phyloP scores from a whole-genome alignment of 2,797 vertebrate species.

The Eurystomus glaucurus region DNA sequence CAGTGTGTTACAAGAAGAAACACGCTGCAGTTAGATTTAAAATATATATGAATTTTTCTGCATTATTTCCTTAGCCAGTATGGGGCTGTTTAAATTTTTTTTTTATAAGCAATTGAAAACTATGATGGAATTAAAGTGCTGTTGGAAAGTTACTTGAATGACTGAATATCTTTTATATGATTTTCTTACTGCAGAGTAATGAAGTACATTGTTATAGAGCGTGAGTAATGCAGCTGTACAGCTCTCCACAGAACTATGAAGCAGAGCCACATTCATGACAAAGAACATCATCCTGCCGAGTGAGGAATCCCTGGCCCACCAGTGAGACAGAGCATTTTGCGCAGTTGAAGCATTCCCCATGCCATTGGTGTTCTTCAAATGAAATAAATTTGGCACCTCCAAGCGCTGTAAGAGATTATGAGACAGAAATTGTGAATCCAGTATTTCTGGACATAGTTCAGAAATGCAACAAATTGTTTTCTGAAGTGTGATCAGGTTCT shows the following conservation, averaged over 20 bases:
- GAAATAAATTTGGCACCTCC: constrained; percentile 93
- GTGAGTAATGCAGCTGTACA: background rate
- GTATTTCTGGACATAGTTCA: background rate
- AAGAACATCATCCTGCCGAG: constrained; percentile 88
- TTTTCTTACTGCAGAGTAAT: background rate
- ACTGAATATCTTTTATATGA: background rate
- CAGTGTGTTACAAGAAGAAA: constrained; percentile 76
- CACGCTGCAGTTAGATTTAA: background rate
- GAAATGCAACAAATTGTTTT: background rate
- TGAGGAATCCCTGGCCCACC: constrained; percentile 93
- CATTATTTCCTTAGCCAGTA: background rate
- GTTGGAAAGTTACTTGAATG: background rate
- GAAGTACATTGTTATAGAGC: background rate
- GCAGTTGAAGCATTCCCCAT: constrained; percentile 94
- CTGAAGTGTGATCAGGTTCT: background rate
- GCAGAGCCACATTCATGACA: constrained; percentile 91
- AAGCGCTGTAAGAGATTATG: constrained; percentile 85
- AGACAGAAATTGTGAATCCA: background rate
- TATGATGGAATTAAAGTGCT: background rate
- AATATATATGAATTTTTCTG: background rate
- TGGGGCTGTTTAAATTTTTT: background rate
- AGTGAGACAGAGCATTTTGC: constrained; percentile 88
- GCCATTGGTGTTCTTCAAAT: constrained; percentile 97
- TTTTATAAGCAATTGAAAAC: background rate
- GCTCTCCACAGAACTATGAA: constrained; percentile 74